phyloP scores from a whole-genome alignment of 2,888 invertebrate species.

The Phaedon cochleariae region DNA sequence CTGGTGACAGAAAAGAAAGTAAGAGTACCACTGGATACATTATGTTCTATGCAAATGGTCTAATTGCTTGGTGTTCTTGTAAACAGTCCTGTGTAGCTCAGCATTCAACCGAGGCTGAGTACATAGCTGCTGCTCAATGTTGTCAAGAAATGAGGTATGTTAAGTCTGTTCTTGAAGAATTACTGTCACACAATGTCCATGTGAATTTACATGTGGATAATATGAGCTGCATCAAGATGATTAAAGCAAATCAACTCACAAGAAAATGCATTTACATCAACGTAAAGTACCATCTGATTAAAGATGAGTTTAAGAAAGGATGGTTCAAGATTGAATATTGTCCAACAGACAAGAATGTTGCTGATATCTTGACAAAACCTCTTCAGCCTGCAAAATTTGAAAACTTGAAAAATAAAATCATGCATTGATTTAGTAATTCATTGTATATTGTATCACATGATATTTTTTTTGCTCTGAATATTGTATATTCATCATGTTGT shows the following conservation, averaged over 20 bases:
- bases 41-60: slow-evolving; percentile 1
- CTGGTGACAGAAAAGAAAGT: not conserved
- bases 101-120: not conserved
- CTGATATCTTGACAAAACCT: not conserved
- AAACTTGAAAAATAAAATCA: not conserved
- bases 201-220: not conserved
- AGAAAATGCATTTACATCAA: slow-evolving; percentile 3
- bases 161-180: not conserved
- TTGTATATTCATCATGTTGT: no score
- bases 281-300: slow-evolving; percentile 2
- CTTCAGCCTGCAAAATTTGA: not conserved
- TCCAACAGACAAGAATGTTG: not conserved
- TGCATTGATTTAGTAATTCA: no score
- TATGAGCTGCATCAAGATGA: slow-evolving; percentile 1
- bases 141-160: not conserved
- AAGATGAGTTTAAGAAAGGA: slow-evolving; percentile 8
- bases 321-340: not conserved
- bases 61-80: not conserved
- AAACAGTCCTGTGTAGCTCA: not conserved
- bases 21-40: slow-evolving; percentile 4
- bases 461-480: no score
- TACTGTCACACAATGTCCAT: not conserved
- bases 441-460: no score
- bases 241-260: not conserved
- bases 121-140: not conserved